Evolutionary conservation across 2,888 invertebrate genomes (phyloP).

Genomic region (Lydus trimaculatus): DNA sequence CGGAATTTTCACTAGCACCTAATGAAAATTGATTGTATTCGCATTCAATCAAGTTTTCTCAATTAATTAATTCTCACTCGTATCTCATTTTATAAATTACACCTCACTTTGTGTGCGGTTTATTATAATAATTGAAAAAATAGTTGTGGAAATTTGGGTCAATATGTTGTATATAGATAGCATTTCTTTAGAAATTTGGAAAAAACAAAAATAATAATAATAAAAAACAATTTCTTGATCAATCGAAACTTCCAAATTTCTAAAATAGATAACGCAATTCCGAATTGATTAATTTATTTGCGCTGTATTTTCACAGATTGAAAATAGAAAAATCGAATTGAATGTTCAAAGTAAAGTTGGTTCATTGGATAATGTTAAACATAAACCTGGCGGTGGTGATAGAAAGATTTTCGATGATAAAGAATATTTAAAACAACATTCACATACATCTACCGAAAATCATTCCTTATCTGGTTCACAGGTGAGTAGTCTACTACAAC

Average conservation of each 20-base stretch:
- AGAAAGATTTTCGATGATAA: slow-evolving; percentile 94
- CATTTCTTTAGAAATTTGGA: too few species aligned
- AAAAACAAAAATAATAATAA: too few species aligned
- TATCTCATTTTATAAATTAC: background rate
- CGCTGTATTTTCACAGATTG: slow-evolving; percentile 69
- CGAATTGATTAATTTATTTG: background rate
- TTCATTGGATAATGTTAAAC: slow-evolving; percentile 88
- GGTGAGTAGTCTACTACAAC: slow-evolving; percentile 63
- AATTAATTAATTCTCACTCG: background rate
- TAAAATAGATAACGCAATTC: background rate
- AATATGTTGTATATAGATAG: too few species aligned
- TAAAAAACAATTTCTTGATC: too few species aligned
- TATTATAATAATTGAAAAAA: too few species aligned
- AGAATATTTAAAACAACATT: slow-evolving; percentile 84
- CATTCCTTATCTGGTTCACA: slow-evolving; percentile 65
- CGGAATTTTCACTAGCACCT: background rate
- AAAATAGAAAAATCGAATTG: slow-evolving; percentile 89
- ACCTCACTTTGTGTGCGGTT: background rate
- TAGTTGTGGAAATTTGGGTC: too few species aligned
- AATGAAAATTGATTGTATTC: too few species aligned
- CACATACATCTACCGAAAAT: slow-evolving; percentile 62
- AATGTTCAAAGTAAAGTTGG: slow-evolving; percentile 93
- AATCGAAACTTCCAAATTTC: too few species aligned
- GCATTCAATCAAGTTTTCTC: too few species aligned
- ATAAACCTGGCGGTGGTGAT: slow-evolving; percentile 92